Evolutionary conservation across 2,797 vertebrate species (phyloP).

Genomic region (Tragopan temminckii): DNA sequence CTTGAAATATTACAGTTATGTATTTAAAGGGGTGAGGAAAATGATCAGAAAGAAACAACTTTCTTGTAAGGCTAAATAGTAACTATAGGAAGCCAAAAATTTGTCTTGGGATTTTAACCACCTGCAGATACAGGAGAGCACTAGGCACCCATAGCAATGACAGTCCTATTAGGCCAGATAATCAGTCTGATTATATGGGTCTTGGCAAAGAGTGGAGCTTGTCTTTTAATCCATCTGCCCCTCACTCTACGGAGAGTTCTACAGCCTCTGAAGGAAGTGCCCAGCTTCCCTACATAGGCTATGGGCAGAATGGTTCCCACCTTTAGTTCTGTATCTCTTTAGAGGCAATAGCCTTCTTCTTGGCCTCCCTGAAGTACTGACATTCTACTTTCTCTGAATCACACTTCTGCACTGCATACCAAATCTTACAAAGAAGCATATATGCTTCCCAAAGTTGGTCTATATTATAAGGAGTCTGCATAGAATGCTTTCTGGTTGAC

Average conservation of each 20-base stretch:
- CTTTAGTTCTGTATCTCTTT: neutral
- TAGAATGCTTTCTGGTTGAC: neutral
- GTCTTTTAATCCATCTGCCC: neutral
- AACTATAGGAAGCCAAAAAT: neutral
- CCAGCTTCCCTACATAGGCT: no score
- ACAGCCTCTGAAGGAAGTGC: neutral
- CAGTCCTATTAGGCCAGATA: neutral
- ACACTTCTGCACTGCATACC: neutral
- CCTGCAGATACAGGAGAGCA: neutral
- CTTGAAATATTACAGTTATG: neutral
- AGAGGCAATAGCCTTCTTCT: neutral
- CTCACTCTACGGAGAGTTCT: neutral
- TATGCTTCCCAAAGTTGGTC: rapidly evolving
- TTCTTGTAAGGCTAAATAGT: neutral
- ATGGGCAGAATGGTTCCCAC: rapidly evolving
- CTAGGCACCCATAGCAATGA: neutral
- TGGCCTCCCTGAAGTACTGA: neutral
- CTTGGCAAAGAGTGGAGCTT: neutral
- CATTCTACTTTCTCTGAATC: neutral
- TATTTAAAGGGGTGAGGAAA: neutral
- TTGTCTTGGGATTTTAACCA: neutral
- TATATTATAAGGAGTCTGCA: neutral
- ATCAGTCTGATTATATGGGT: neutral
- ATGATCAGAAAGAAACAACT: neutral
- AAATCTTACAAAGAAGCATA: rapidly evolving